Base-by-base conservation (phyloP, 2,888 invertebrate genomes). In the Notocelia uddmanniana region DNA sequence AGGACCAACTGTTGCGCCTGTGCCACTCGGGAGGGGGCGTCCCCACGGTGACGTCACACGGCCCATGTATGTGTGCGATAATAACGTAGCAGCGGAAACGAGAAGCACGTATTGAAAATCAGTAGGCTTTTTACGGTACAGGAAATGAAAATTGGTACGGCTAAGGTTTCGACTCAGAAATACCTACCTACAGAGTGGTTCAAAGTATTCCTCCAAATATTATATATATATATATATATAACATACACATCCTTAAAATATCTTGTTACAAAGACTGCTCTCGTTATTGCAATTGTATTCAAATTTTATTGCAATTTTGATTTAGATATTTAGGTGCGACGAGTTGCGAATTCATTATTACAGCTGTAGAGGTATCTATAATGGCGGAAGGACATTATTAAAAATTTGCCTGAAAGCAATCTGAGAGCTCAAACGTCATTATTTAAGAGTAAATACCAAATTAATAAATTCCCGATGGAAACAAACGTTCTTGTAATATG, bases 1-100 rank as follows among this genome's bases (percentile, higher is more conserved):
- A 83, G 75, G 87, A 89, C 92, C 91, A 92, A 91, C 92, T 92
- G 93, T 93, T 92, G 91, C 91, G 88, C 88, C 55, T n/a, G 45
- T 55, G 52, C 21, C 15, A 85, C 84, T 78, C 52, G 64, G 60
- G 69, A 57, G 69, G 52, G 66, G 41, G 73, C 45, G 66, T 48
- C 57, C 26, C 70, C 26, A 13, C 48, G 62, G 81, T 91, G 89
- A 91, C 91, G 91, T 91, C 90, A 90, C 80, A 58, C n/a, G 0
- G 41, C 70, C 77, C 70, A 59, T 73, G 66, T 45, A 66, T 72
- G 76, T 76, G 75, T 76, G 74, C 75, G 52, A 64, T 55, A 64
- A 73, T 68, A 64, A 57, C 59, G 34, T 37, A 52, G 15, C 26
- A 55, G 18, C 11, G 68, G 37, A 60, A 50, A 68, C 52, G 52